A percentile compares a stretch with the other conserved stretches of the same genome.
phyloP scores from a whole-genome alignment of 2,888 invertebrate species.

The Dicranocentrus wangi region DNA sequence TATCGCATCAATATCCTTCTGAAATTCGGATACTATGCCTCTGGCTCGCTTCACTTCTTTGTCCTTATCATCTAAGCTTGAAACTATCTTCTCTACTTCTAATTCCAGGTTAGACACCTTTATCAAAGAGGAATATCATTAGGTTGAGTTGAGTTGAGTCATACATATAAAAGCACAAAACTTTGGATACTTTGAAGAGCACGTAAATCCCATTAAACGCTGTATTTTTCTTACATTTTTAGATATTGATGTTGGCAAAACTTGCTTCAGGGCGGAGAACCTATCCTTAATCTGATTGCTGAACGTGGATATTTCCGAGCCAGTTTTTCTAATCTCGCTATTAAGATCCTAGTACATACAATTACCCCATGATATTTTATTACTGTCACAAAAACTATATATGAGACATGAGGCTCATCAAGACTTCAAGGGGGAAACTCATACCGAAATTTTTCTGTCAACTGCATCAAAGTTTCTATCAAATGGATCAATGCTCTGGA shows the following conservation, averaged over 20 bases:
- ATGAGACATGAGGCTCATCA: too few relatives aligned
- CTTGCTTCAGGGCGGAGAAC: conserved; percentile 71
- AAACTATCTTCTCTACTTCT: conserved; percentile 84
- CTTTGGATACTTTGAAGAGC: too few relatives aligned
- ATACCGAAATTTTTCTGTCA: conserved; percentile 79
- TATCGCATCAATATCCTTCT: conserved; percentile 85
- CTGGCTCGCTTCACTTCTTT: conserved; percentile 90
- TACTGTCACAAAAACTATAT: too few relatives aligned
- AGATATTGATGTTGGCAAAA: conserved; percentile 70
- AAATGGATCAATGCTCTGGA: conserved; percentile 85
- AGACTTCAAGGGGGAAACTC: too few relatives aligned
- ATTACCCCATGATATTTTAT: too few relatives aligned
- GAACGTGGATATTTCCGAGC: conserved; percentile 65
- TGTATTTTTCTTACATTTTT: conserved; percentile 70
- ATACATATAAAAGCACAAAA: too few relatives aligned
- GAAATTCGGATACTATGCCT: conserved; percentile 86
- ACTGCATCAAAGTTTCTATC: conserved; percentile 82
- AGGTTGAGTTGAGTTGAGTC: too few relatives aligned
- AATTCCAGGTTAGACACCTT: conserved; percentile 88
- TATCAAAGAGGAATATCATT: too few relatives aligned
- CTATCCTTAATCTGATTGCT: conserved; percentile 69
- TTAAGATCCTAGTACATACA: conserved; percentile 66
- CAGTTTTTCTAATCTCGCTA: conserved; percentile 58
- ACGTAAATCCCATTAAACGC: too few relatives aligned
- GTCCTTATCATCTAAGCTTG: conserved; percentile 90